Evolutionary conservation across 2,113 vertebrate genomes (phyloP), one percentile per base, ranked within the genome.

Genomic region (Macaca mulatta): DNA sequence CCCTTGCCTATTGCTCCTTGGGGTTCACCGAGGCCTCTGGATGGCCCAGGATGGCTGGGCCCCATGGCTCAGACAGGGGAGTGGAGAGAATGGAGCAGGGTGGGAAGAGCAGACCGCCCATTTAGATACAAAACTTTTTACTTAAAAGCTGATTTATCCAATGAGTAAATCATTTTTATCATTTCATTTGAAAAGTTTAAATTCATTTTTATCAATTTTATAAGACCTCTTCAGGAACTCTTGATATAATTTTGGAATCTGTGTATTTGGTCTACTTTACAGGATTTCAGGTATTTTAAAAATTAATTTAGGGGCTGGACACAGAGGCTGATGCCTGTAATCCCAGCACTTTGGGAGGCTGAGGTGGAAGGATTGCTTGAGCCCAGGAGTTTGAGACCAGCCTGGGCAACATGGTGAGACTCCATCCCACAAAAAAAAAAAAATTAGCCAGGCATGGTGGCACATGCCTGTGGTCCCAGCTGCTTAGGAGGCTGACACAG

Each of bases 211-310:
- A 27, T 45, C 64, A 45, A 38, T 55, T 84, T 85, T 43, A 38
- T n/a, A 82, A 85, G 70, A 61, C 16, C 35, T 52, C 69, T 72
- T 77, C 7, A 8, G 6, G 75, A 80, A 90, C 22, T 67, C 67
- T 55, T 6, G 8, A 8, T 6, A 9, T 82, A 85, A 94, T 61
- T 85, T 38, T 84, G 16, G 48, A 92, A 17, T 85, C 72, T 52
- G 27, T 40, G 87, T 57, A 87, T 96, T 84, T 94, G 85, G 40
- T 74, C 48, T 90, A 70, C 16, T 27, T 96, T 70, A 78, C 43
- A 78, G 50, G 45, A 91, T 88, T 90, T 93, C 27, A 90, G 96
- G 25, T 78, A 87, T 77, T 97, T 64, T 14, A 64, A 64, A 64
- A 13, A 64, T 64, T 64, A 64, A 64, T 64, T 64, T 30, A 32